phyloP scores from a whole-genome alignment of 2,888 invertebrate genomes.

The Rhamphomyia laevipes region DNA sequence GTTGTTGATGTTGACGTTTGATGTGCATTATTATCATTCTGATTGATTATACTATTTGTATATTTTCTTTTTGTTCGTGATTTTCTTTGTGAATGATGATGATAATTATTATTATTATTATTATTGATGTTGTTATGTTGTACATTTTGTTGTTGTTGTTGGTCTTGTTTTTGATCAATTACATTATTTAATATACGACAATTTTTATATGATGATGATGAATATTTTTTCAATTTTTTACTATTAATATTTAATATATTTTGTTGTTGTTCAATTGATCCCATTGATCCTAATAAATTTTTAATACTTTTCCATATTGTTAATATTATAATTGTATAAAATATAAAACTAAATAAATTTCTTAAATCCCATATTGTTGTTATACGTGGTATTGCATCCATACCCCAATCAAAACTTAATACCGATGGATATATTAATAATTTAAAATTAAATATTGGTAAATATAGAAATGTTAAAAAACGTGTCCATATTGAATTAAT shows the following conservation, averaged over 20 bases:
- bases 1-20: slow-evolving; percentile 28
- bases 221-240: neutral
- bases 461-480: slow-evolving; percentile 78
- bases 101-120: slow-evolving; percentile 23
- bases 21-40: slow-evolving; percentile 12
- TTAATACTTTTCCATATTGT: slow-evolving; percentile 26
- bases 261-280: neutral
- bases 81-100: slow-evolving; percentile 23
- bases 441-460: slow-evolving; percentile 83
- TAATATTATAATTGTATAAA: slow-evolving; percentile 49
- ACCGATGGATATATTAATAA: slow-evolving; percentile 76
- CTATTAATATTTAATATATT: neutral
- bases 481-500: slow-evolving; percentile 69
- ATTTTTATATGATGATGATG: neutral
- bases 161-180: slow-evolving; percentile 3
- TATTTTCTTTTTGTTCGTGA: slow-evolving; percentile 34
- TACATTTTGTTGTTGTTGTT: slow-evolving; percentile 12
- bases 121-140: neutral
- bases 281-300: slow-evolving; percentile 5
- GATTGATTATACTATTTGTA: slow-evolving; percentile 13
- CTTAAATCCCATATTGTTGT: slow-evolving; percentile 65
- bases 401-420: slow-evolving; percentile 97
- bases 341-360: slow-evolving; percentile 60
- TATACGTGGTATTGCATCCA: slow-evolving; percentile 89
- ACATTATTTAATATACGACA: neutral